Base-by-base conservation (phyloP, 2,113 vertebrate genomes). In the Nothoprocta perdicaria region DNA sequence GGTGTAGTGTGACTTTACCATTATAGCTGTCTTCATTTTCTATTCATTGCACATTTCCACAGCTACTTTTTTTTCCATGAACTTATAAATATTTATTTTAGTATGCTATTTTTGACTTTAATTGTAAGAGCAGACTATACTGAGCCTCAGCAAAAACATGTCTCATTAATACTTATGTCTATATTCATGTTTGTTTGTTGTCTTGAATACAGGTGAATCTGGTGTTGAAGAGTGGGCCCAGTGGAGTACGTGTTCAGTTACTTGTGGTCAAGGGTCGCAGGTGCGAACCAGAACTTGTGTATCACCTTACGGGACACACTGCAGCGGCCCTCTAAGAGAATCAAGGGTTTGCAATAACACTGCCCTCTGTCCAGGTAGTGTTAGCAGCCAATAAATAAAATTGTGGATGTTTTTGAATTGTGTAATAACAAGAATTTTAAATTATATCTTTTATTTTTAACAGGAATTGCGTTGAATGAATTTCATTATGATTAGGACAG, bases 291-390 rank as follows among this genome's bases (percentile, higher is more conserved):
- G 99, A 99, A 98, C 99, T 98, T 99, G 99, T 98, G 98, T 99
- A 98, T 98, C 99, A 98, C 98, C 99, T 98, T 99, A 99, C 97
- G 99, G 99, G 99, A 99, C 99, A 98, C 99, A 99, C 99, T 99
- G 99, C 99, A 99, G 98, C 98, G 99, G 99, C 98, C 99, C 99
- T 98, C 99, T 99, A 99, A 99, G 99, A 99, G 99, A 99, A 98
- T 99, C 99, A 98, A 99, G 99, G 99, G 98, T 99, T 99, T 99
- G 99, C 99, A 99, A 99, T 99, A 99, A 99, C 99, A 99, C 99
- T 99, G 99, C 98, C 98, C 98, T 98, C 99, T 99, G 99, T 98
- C 99, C 99, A 99, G 99, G 99, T 99, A 99, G 99, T 99, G 99
- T 99, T 99, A 99, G 99, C 98, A 98, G 98, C 97, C 99, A 98